Evolutionary conservation across 2,888 invertebrate species (phyloP).

Genomic region (Disparrhopalites patrizii): DNA sequence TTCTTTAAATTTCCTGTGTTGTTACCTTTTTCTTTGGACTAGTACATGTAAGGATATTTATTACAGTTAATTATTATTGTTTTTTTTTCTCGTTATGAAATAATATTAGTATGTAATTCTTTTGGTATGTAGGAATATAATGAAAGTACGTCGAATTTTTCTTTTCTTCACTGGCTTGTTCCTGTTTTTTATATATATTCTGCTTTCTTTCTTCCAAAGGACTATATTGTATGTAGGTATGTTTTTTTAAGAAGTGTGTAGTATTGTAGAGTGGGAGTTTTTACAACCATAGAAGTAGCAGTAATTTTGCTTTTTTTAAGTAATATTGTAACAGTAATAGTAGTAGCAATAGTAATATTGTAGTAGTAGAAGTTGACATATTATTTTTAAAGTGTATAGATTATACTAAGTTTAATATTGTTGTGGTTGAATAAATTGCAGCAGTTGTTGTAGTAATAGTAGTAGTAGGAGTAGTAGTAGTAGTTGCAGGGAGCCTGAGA

Average conservation of each 20-base stretch:
- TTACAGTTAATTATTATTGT: too few species aligned
- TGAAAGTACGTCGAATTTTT: not conserved
- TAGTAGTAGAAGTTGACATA: constrained; percentile 13
- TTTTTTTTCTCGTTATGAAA: too few species aligned
- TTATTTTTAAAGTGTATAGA: constrained; percentile 1
- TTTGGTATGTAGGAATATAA: too few species aligned
- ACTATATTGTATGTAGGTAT: too few species aligned
- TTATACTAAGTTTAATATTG: constrained; percentile 20
- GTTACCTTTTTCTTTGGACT: too few species aligned
- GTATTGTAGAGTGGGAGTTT: constrained; percentile 3
- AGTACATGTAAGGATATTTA: too few species aligned
- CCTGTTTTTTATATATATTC: not conserved
- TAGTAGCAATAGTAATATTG: constrained; percentile 14
- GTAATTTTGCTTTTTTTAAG: not conserved
- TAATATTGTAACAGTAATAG: not conserved
- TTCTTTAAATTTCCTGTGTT: too few species aligned
- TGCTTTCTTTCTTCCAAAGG: not conserved
- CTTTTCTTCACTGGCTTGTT: not conserved
- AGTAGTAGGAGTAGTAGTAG: constrained; percentile 24
- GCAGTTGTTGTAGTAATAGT: constrained; percentile 17
- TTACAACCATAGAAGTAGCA: not conserved
- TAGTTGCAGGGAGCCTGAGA: constrained; percentile 31
- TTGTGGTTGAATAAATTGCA: constrained; percentile 23
- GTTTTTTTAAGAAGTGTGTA: constrained; percentile 4
- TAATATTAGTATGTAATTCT: too few species aligned